phyloP scores from a whole-genome alignment of 2,888 invertebrate species.

The Bellardia bayeri region DNA sequence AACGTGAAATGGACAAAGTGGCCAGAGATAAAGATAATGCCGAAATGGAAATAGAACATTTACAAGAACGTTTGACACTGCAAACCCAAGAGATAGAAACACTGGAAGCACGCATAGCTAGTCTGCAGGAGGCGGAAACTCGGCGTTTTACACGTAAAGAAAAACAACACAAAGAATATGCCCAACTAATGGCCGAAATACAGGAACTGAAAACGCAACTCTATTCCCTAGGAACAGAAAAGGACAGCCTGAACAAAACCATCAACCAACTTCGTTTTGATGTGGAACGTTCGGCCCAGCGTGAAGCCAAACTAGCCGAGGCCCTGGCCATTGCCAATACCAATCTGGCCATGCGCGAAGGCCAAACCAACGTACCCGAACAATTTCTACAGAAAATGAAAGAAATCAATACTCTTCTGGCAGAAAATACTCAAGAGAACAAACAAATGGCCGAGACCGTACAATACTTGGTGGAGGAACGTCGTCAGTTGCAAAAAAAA shows the following conservation, averaged over 20 bases:
- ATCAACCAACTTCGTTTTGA: slow-evolving; percentile 81
- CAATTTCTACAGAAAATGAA: slow-evolving; percentile 84
- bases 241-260: slow-evolving; percentile 79
- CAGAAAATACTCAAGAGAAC: slow-evolving; percentile 85
- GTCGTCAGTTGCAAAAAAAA: slow-evolving; percentile 84
- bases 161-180: slow-evolving; percentile 82
- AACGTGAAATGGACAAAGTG: slow-evolving; percentile 83
- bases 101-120: slow-evolving; percentile 84
- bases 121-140: slow-evolving; percentile 83
- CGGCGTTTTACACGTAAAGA: slow-evolving; percentile 80
- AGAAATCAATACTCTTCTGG: slow-evolving; percentile 85
- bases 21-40: slow-evolving; percentile 81
- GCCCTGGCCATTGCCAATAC: slow-evolving; percentile 80
- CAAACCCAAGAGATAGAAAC: slow-evolving; percentile 84
- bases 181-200: slow-evolving; percentile 80
- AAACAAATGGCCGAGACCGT: slow-evolving; percentile 85
- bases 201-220: slow-evolving; percentile 81
- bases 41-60: slow-evolving; percentile 82
- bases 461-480: slow-evolving; percentile 84
- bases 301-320: slow-evolving; percentile 82
- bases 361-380: slow-evolving; percentile 81
- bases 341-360: slow-evolving; percentile 74
- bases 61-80: slow-evolving; percentile 82
- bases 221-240: slow-evolving; percentile 77
- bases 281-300: slow-evolving; percentile 82